phyloP scores from a whole-genome alignment of 2,797 vertebrate species.

The Periophthalmus magnuspinnatus region DNA sequence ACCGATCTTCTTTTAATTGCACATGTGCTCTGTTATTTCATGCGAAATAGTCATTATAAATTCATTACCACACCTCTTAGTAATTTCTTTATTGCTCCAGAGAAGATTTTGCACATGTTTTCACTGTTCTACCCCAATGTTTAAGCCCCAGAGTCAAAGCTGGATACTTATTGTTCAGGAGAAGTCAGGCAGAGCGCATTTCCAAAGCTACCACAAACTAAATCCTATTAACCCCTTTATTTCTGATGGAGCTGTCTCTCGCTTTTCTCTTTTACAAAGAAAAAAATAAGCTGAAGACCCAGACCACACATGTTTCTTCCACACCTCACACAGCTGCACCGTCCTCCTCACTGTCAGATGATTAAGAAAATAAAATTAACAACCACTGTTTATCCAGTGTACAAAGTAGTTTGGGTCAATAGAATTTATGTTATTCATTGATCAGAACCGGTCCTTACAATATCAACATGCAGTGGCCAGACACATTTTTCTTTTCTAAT shows the following conservation, averaged over 20 bases:
- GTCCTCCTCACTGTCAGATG: constrained; percentile 27
- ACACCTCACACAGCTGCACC: constrained; percentile 4
- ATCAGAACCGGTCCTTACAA: no score
- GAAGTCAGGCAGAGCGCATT: constrained; percentile 21
- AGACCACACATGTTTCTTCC: constrained; percentile 49
- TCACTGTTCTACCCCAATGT: neutral
- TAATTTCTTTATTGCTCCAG: constrained; percentile 9
- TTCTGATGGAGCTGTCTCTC: constrained; percentile 23
- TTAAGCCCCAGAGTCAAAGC: constrained; percentile 5
- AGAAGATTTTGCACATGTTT: constrained; percentile 14
- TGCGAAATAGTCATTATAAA: constrained; percentile 14
- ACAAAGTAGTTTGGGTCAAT: neutral
- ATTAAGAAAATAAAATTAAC: neutral
- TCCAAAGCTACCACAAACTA: constrained; percentile 31
- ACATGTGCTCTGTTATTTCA: neutral
- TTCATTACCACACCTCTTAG: constrained; percentile 14
- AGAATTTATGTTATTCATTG: no score
- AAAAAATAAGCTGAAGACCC: constrained; percentile 5
- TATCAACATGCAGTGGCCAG: no score
- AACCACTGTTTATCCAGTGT: neutral
- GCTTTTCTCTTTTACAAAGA: constrained; percentile 19
- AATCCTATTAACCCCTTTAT: constrained; percentile 42
- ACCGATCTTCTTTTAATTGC: neutral
- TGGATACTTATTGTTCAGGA: constrained; percentile 12
- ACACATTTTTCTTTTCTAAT: no score